Evolutionary conservation across 2,113 vertebrate species (phyloP).

Genomic region (Megaptera novaeangliae): DNA sequence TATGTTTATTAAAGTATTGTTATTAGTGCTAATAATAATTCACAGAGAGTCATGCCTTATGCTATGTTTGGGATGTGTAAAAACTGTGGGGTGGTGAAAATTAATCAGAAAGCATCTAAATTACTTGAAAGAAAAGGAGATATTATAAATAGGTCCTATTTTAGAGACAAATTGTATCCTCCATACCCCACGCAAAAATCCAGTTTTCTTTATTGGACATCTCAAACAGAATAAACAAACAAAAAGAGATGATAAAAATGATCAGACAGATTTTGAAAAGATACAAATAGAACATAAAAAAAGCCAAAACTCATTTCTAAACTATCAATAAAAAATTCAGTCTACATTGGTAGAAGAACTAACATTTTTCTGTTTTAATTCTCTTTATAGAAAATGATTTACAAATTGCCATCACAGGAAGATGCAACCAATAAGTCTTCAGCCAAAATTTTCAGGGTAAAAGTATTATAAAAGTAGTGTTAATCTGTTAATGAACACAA

Average conservation of each 20-base stretch:
- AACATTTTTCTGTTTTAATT: not conserved
- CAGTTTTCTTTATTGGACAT: not conserved
- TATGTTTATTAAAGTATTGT: constrained; percentile 50
- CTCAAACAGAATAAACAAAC: not conserved
- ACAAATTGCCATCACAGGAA: not conserved
- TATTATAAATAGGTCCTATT: not conserved
- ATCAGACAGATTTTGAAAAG: not conserved
- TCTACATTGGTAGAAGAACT: not conserved
- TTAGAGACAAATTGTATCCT: not conserved
- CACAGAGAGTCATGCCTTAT: not conserved
- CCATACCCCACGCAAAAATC: not conserved
- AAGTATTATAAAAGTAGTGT: not conserved
- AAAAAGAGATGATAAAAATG: not conserved
- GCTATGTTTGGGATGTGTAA: constrained; percentile 22
- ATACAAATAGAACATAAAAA: not conserved
- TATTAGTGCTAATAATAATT: constrained; percentile 28
- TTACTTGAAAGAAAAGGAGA: not conserved
- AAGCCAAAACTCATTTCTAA: not conserved
- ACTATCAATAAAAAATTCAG: not conserved
- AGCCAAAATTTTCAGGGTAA: not conserved
- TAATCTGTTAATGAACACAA: not conserved
- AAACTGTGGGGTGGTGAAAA: not conserved
- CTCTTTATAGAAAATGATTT: not conserved
- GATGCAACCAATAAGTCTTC: not conserved
- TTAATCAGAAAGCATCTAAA: not conserved